Base-by-base conservation (phyloP, 2,888 invertebrate genomes). In the Spisula solida region DNA sequence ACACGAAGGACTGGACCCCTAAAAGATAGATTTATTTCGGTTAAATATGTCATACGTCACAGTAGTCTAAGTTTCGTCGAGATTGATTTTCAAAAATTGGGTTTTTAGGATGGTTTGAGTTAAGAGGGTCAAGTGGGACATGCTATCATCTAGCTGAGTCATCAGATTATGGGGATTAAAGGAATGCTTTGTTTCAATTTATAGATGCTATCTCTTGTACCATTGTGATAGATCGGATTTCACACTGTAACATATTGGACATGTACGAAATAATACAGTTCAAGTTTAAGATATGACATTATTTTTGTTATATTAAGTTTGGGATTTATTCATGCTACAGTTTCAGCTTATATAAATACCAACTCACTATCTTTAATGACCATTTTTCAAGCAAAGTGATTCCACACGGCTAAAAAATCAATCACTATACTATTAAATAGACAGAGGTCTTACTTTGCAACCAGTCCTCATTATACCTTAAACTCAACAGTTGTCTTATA, bases 111-210 rank as follows among this genome's bases (percentile, higher is more conserved):
- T 34, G 29, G 75, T 31, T 31, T 18, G 25, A 18, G 29, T 31
- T 14, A 18, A 16, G 31, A 31, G 75, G 75, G 75, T 75, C 75
- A 75, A 75, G 75, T 75, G 75, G 29, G 31, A n/a, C 16, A 16
- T 25, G 34, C 31, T 75, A 75, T 75, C 75, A 75, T 34, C 2
- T 34, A 75, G 16, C 31, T 75, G 31, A 75, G 34, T 75, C 75
- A 75, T 75, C 34, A 66, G 60, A 66, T 66, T 25, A 25, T 66
- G 60, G n/a, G 51, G 31, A 75, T 75, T 75, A 75, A 51, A 75
- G 75, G 1, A 31, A 31, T 31, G 31, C 75, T 75, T 75, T 75
- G 75, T 75, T 75, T 75, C 1, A 31, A 10, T 10, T 0, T 18
- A 56, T 56, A 6, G 60, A n/a, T 25, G 8, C 12, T 4, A 0